phyloP scores from a whole-genome alignment of 1,140 invertebrate genomes.

The Drosophila repletoides region DNA sequence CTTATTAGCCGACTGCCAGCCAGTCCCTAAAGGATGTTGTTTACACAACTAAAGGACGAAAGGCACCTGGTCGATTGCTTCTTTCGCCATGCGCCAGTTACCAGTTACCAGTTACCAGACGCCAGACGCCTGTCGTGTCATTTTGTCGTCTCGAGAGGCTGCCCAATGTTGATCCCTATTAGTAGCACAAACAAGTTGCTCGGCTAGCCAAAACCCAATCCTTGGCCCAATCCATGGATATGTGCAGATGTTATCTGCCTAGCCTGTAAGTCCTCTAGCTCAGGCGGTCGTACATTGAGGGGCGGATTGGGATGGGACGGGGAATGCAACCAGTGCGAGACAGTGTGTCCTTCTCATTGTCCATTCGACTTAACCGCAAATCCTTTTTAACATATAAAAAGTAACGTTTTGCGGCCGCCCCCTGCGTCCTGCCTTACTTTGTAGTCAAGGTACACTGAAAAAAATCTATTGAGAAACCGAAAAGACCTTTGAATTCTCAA shows the following conservation, averaged over 20 bases:
- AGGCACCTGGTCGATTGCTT: constrained; percentile 39
- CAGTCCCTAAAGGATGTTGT: constrained; percentile 32
- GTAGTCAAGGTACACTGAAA: too few relatives aligned
- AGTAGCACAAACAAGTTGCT: constrained; percentile 72
- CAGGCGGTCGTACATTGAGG: not conserved
- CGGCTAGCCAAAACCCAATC: constrained; percentile 31
- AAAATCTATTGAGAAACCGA: too few relatives aligned
- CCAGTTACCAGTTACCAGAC: not conserved
- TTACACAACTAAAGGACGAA: constrained; percentile 41
- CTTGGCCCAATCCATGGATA: constrained; percentile 47
- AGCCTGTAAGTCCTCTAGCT: constrained; percentile 27
- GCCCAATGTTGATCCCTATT: constrained; percentile 78
- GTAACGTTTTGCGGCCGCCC: constrained; percentile 60
- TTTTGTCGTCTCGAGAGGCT: constrained; percentile 65
- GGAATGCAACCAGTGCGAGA: constrained; percentile 62
- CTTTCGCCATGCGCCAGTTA: constrained; percentile 8
- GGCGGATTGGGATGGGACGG: not conserved
- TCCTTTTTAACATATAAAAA: constrained; percentile 81
- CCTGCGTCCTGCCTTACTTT: not conserved
- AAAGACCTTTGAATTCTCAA: too few relatives aligned
- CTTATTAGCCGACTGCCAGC: constrained; percentile 46
- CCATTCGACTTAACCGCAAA: constrained; percentile 77
- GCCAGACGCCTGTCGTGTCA: not conserved
- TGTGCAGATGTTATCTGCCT: constrained; percentile 72
- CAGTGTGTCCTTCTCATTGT: constrained; percentile 54